Percentiles rank a stretch among this genome's conserved stretches.
These are phyloP conservation scores for Sebastiscus albofasciatus DNA, from an alignment of 2,797 vertebrate species.

Conservation along the genomic window DNA sequence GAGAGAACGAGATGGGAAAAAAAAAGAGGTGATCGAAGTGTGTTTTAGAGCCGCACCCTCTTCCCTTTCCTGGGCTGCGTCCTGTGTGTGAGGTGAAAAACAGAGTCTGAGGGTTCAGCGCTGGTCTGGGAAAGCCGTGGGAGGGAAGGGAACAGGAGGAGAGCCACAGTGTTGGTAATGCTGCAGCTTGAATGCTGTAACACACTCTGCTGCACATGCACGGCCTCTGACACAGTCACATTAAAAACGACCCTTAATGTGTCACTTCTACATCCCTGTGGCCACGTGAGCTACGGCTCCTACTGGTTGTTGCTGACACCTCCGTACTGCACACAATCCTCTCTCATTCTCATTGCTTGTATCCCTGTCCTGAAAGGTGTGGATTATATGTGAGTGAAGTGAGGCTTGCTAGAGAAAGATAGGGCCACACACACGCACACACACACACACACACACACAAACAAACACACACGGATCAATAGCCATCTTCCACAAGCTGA, in stretches of 20 bases:
- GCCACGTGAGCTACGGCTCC: constrained; percentile 21
- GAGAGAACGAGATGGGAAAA: neutral
- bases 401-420: constrained; percentile 19
- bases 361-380: constrained; percentile 13
- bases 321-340: constrained; percentile 9
- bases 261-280: constrained; percentile 15
- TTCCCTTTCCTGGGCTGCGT: constrained; percentile 67
- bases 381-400: constrained; percentile 21
- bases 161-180: neutral
- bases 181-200: constrained; percentile 3
- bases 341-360: neutral
- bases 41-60: constrained; percentile 58
- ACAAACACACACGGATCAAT: constrained; percentile 47
- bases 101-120: constrained; percentile 38
- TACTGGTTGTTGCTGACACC: constrained; percentile 8
- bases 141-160: constrained; percentile 10
- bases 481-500: constrained; percentile 56
- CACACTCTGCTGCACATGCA: constrained; percentile 1
- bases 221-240: neutral
- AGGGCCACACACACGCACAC: constrained; percentile 4
- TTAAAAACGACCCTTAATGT: constrained; percentile 12
- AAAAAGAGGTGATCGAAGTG: constrained; percentile 28
- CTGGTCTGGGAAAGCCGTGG: constrained; percentile 42
- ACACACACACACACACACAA: constrained; percentile 3
- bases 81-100: constrained; percentile 57